Evolutionary conservation across 2,113 vertebrate genomes (phyloP).

Genomic region (Cairina moschata): DNA sequence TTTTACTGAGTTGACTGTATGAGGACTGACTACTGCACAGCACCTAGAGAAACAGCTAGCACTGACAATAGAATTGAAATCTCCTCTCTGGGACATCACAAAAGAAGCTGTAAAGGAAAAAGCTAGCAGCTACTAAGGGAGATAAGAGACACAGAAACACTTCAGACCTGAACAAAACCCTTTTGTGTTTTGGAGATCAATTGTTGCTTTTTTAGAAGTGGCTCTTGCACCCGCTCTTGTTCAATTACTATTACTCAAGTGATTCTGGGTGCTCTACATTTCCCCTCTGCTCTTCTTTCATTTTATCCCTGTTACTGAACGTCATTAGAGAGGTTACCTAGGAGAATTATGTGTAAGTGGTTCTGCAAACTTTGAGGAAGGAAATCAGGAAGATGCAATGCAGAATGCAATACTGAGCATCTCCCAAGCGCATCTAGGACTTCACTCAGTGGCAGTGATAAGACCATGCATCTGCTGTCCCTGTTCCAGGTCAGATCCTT

Average conservation of each 20-base stretch:
- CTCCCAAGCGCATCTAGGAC: neutral
- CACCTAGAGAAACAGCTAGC: neutral
- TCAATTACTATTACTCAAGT: neutral
- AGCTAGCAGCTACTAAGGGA: neutral
- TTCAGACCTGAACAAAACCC: neutral
- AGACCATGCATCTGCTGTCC: neutral
- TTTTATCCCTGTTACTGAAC: neutral
- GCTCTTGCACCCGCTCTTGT: neutral
- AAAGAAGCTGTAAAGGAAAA: neutral
- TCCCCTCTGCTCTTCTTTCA: neutral
- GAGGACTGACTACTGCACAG: neutral
- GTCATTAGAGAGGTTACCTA: neutral
- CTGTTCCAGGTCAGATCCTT: neutral
- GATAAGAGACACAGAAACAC: neutral
- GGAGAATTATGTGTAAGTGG: neutral
- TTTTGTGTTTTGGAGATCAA: neutral
- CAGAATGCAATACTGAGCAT: neutral
- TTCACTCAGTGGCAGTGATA: neutral
- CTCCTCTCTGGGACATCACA: neutral
- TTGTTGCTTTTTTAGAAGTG: neutral
- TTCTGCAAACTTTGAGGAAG: neutral
- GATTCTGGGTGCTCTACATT: neutral
- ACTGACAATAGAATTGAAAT: neutral
- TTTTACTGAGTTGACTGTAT: neutral
- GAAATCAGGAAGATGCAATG: neutral